A percentile compares a stretch with the other conserved stretches of the same genome.
Evolutionary conservation across 2,888 invertebrate genomes (phyloP).

Genomic region (Apamea anceps): DNA sequence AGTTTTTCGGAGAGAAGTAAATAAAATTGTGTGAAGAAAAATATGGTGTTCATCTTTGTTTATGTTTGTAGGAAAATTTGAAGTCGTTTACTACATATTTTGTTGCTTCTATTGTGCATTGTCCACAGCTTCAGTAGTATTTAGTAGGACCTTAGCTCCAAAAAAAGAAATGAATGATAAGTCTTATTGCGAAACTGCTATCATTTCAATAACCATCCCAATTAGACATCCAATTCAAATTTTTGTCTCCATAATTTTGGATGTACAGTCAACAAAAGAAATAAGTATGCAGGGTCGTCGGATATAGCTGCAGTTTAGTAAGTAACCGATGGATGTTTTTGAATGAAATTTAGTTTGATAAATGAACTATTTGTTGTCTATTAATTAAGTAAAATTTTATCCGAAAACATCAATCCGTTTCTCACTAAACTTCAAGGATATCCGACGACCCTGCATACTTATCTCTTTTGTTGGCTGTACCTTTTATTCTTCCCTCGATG

Average conservation of each 20-base stretch:
- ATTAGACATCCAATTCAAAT: not conserved
- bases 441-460: too few species aligned
- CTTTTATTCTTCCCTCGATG: not conserved
- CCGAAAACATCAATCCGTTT: too few species aligned
- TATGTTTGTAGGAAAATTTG: conserved; percentile 22
- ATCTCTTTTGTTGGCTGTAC: too few species aligned
- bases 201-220: not conserved
- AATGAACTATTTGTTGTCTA: too few species aligned
- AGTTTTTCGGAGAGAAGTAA: conserved; percentile 57
- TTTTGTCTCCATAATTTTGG: not conserved
- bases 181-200: not conserved
- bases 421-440: too few species aligned
- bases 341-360: too few species aligned
- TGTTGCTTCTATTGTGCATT: not conserved
- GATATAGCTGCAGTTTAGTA: too few species aligned
- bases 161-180: not conserved
- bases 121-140: not conserved
- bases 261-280: too few species aligned
- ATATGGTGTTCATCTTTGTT: conserved; percentile 42
- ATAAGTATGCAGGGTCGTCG: too few species aligned
- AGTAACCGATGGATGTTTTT: too few species aligned
- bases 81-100: conserved; percentile 20
- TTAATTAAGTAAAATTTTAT: too few species aligned
- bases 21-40: conserved; percentile 55
- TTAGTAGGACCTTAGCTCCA: not conserved